Evolutionary conservation across 2,797 vertebrate genomes (phyloP), one percentile per base, ranked within the genome.

Genomic region (Linurgus olivaceus): DNA sequence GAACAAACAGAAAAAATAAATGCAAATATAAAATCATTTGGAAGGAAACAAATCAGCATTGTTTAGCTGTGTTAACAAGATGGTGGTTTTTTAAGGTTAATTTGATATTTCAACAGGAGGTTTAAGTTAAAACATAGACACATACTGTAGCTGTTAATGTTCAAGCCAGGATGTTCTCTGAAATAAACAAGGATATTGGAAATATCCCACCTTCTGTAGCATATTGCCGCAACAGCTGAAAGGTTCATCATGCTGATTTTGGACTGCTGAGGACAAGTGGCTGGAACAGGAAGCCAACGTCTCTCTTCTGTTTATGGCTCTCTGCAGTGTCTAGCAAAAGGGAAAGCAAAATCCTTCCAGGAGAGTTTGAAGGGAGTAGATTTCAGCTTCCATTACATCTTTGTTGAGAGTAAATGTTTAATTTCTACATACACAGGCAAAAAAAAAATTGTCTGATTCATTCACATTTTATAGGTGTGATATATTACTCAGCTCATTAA

Each of bases 181-280:
- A 83, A 88, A 67, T 59, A 24, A 54, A 35, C 14, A 26, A 91
- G 38, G 35, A n/a, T 88, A n/a, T 58, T 81, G 68, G 66, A 94
- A 94, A 89, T 24, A 38, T 65, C 59, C 23, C 55, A 81, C 24
- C 51, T 83, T 94, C 85, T 91, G 50, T 33, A 58, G 51, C n/a
- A 95, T 93, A 95, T 74, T 96, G 72, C 75, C 95, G 55, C 29
- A 95, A 86, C 77, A 94, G 80, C 59, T 96, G 95, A 94, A 94
- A 38, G 17, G 29, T 75, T 83, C 77, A 71, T 35, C 72, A 66
- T 87, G 80, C 72, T 92, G 94, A 47, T 89, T 96, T 95, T 94
- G 74, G 77, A 78, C 61, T 82, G 58, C 84, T 72, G 78, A 94
- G 63, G 31, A 63, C 11, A 14, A 90, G 65, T 23, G 20, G 26